phyloP scores from a whole-genome alignment of 2,888 invertebrate genomes.

The Congeria kusceri region DNA sequence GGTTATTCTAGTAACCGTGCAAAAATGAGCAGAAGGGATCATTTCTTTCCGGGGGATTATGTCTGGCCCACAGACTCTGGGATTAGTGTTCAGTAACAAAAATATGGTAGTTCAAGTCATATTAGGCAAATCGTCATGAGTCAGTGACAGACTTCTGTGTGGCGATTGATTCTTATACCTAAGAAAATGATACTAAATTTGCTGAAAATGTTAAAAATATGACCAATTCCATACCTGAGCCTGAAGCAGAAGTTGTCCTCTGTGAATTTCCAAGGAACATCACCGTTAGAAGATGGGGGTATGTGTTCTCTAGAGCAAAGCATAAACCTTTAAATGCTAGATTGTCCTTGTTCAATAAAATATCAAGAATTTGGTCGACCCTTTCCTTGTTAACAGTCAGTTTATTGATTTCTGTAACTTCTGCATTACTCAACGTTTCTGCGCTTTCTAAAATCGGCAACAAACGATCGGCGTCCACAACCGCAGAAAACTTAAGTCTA shows the following conservation, averaged over 20 bases:
- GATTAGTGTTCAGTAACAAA: no score
- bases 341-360: conserved; percentile 74
- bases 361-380: conserved; percentile 77
- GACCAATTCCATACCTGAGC: conserved; percentile 38
- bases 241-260: conserved; percentile 24
- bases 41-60: no score
- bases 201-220: background rate
- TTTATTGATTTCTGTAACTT: conserved; percentile 74
- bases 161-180: no score
- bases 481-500: conserved; percentile 71
- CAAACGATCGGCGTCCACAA: conserved; percentile 74
- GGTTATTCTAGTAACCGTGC: no score
- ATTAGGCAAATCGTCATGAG: no score
- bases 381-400: conserved; percentile 70
- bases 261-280: conserved; percentile 73
- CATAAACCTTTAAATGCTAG: conserved; percentile 74
- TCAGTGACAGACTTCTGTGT: no score
- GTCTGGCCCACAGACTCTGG: no score
- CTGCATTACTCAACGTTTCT: conserved; percentile 69
- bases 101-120: no score
- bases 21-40: no score
- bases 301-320: conserved; percentile 74
- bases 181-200: no score
- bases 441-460: conserved; percentile 72
- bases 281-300: conserved; percentile 77